These are phyloP conservation scores for Darevskia mixta DNA, from an alignment of 2,797 vertebrate genomes.

Conservation along the genomic window DNA sequence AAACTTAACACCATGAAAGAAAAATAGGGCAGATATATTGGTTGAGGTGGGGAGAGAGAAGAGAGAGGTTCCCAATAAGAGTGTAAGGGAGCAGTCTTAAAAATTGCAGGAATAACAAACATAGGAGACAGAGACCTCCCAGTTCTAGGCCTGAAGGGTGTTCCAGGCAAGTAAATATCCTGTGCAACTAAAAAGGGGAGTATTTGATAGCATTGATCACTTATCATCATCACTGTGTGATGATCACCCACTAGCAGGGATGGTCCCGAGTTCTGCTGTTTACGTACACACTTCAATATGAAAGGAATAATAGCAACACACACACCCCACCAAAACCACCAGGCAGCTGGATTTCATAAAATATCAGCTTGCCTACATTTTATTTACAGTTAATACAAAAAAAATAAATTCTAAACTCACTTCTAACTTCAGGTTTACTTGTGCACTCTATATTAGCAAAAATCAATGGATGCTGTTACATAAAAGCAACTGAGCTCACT, in stretches of 20 bases:
- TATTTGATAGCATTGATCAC: neutral
- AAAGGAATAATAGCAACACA: neutral
- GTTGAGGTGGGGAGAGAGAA: neutral
- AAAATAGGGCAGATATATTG: neutral
- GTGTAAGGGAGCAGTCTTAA: neutral
- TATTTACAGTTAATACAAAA: slow-evolving; percentile 77
- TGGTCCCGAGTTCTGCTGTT: neutral
- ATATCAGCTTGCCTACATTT: slow-evolving; percentile 72
- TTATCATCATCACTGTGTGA: neutral
- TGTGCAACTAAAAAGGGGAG: neutral
- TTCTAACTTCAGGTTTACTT: neutral
- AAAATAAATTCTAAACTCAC: neutral
- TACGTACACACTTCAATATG: neutral
- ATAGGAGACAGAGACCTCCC: no score
- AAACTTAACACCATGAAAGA: neutral
- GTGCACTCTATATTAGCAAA: slow-evolving; percentile 27
- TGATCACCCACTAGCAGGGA: neutral
- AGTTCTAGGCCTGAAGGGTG: neutral
- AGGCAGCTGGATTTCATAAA: slow-evolving; percentile 74
- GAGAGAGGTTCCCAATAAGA: neutral
- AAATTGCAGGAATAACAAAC: neutral
- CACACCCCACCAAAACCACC: neutral
- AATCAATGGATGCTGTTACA: slow-evolving; percentile 20
- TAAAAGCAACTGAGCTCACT: slow-evolving; percentile 40
- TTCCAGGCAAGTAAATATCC: neutral